Base-by-base conservation (phyloP, 2,797 vertebrate genomes). In the Apodemus agrarius region DNA sequence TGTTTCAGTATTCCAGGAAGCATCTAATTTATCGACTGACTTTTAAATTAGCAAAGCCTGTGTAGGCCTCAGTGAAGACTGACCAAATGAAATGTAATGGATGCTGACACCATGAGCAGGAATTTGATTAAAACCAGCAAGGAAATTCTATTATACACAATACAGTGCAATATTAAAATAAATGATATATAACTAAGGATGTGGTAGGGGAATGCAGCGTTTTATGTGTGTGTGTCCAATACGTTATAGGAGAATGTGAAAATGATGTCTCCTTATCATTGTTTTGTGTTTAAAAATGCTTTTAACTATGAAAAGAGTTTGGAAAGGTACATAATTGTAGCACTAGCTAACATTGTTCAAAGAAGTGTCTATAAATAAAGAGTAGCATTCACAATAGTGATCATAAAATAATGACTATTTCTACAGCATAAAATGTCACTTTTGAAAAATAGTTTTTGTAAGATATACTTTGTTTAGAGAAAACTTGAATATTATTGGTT, bases 111-210 rank as follows among this genome's bases (percentile, higher is more conserved):
- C 21, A 40, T 59, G 80, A 80, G 17, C 31, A 84, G 43, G 34
- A 92, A 85, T 90, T 78, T 79, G 16, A 89, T 88, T 95, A 82
- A 97, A 92, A 78, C 19, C 54, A 92, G 49, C 31, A 78, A 89
- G 11, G 12, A 85, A 92, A 78, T 26, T 75, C 63, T 10, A 92
- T 63, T 69, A 90, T 88, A 78, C 31, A 14, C 1, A 57, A 57
- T 90, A 63, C 16, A 83, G 84, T 90, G n/a, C 8, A 40, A 57
- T 82, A 85, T 76, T 46, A 59, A 78, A 37, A 91, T 78, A 31
- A 93, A 85, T 34, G 24, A 76, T 16, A 37, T 61, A 81, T 69
- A 85, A 9, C 13, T 91, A 78, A 81, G 16, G 90, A 72, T 61
- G 24, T 67, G 21, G 6, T 84, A 59, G 11, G 72, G 3, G 43